Evolutionary conservation across 1,140 invertebrate species (phyloP).

Genomic region (Pachypsylla venusta): DNA sequence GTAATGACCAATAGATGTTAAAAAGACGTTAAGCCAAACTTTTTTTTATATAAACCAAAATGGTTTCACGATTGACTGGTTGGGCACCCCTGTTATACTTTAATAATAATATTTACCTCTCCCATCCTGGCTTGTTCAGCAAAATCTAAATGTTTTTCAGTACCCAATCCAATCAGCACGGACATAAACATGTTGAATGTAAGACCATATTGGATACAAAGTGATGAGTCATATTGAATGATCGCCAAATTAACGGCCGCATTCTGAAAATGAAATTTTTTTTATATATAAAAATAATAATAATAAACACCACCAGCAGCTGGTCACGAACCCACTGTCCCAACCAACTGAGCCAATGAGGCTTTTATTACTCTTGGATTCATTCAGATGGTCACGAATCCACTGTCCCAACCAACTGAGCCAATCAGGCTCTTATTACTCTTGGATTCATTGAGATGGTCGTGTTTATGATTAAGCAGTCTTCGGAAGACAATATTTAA

Average conservation of each 20-base stretch:
- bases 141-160: slow-evolving; percentile 54
- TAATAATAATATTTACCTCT: slow-evolving; percentile 15
- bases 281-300: background rate
- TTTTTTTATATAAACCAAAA: too few species aligned
- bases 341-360: too few species aligned
- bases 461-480: too few species aligned
- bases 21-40: too few species aligned
- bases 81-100: too few species aligned
- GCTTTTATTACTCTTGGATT: background rate
- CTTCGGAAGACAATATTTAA: too few species aligned
- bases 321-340: background rate
- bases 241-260: slow-evolving; percentile 49
- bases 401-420: too few species aligned
- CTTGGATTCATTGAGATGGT: too few species aligned
- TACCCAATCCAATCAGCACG: slow-evolving; percentile 53
- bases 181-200: slow-evolving; percentile 50
- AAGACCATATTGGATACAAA: slow-evolving; percentile 51
- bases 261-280: slow-evolving; percentile 22
- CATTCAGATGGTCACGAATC: background rate
- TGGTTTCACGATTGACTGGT: too few species aligned
- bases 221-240: slow-evolving; percentile 45
- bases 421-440: too few species aligned
- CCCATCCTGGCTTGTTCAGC: slow-evolving; percentile 37
- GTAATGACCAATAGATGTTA: too few species aligned
- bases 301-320: background rate